phyloP scores from a whole-genome alignment of 2,888 invertebrate genomes.

The Drosophila greeni region DNA sequence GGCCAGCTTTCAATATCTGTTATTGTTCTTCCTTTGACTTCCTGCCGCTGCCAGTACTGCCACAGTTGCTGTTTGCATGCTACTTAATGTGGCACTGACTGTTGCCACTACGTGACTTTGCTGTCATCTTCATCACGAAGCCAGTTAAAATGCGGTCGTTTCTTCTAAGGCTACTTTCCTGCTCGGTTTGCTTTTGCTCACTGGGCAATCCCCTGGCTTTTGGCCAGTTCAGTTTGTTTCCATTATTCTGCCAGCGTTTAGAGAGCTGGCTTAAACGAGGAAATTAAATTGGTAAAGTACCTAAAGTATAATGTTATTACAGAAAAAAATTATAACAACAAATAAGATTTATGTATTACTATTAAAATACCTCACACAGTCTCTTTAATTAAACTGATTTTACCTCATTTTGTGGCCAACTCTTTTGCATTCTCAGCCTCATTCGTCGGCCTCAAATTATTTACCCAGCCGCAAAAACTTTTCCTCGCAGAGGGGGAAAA shows the following conservation, averaged over 20 bases:
- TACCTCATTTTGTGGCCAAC: conserved; percentile 9
- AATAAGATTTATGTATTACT: background rate
- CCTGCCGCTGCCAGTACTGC: conserved; percentile 7
- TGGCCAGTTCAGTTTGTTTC: conserved; percentile 7
- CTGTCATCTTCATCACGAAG: conserved; percentile 34
- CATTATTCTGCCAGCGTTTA: conserved; percentile 27
- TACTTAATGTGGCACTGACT: conserved; percentile 50
- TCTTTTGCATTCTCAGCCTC: conserved; percentile 14
- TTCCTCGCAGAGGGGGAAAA: conserved; percentile 1
- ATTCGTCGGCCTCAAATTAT: conserved; percentile 26
- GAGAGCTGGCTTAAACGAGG: conserved; percentile 42
- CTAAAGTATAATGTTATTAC: background rate
- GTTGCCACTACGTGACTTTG: conserved; percentile 54
- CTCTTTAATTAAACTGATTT: background rate
- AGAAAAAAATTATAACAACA: background rate
- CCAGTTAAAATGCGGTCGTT: conserved; percentile 39
- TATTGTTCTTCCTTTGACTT: conserved; percentile 47
- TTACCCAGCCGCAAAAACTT: conserved; percentile 36
- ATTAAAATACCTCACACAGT: background rate
- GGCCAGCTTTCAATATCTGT: conserved; percentile 47
- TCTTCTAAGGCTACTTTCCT: conserved; percentile 13
- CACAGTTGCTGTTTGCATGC: conserved; percentile 53
- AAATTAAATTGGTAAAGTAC: conserved; percentile 16
- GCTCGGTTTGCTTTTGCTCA: conserved; percentile 4
- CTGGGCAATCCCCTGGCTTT: conserved; percentile 18